Evolutionary conservation across 2,797 vertebrate species (phyloP), one percentile per base, ranked within the genome.

Genomic region (Myoxocephalus aenaeus): DNA sequence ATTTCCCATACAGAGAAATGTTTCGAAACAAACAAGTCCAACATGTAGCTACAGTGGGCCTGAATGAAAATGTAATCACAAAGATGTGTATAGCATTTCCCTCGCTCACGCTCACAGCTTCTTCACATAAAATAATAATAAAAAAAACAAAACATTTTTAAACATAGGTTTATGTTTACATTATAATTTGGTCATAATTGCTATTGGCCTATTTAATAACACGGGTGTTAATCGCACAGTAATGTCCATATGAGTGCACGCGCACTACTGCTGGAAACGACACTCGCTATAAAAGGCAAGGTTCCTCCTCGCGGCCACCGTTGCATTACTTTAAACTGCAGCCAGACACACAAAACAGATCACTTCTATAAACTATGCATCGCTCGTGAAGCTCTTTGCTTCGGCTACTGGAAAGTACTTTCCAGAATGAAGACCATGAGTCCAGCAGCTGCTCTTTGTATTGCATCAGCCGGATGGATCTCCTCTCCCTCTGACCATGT

Each of bases 381-480:
- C 38, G 10, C 38, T 2, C 2, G 38, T 40, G 38, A 40, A 40
- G 10, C 38, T 40, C 34, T 7, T 32, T 32, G 32, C 32, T 32
- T 3, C 15, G 17, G 29, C n/a, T 18, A 34, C 64, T 79, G 65
- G 18, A n/a, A 61, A n/a, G 25, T 40, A 5, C 2, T 14, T 18
- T 48, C 25, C 18, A 25, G 2, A 4, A 5, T 17, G 51, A 15
- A 8, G n/a, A 5, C 9, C 1, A 7, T 5, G 13, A 6, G 20
- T 3, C 4, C 17, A 17, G 36, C 1, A 3, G 34, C 54, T 4
- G 40, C 27, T 65, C n/a, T 56, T 74, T 25, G 0, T 48, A 42
- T 90, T 90, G 88, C 88, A 83, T 92, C 90, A 91, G 89, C 89
- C 88, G 54, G 36, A 58, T 11, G 38, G 17, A 3, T 27, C 15